A percentile compares a stretch with the other conserved stretches of the same genome.
These are phyloP conservation scores for Sussaba pulchella DNA, from an alignment of 2,888 invertebrate genomes.

Conservation along the genomic window DNA sequence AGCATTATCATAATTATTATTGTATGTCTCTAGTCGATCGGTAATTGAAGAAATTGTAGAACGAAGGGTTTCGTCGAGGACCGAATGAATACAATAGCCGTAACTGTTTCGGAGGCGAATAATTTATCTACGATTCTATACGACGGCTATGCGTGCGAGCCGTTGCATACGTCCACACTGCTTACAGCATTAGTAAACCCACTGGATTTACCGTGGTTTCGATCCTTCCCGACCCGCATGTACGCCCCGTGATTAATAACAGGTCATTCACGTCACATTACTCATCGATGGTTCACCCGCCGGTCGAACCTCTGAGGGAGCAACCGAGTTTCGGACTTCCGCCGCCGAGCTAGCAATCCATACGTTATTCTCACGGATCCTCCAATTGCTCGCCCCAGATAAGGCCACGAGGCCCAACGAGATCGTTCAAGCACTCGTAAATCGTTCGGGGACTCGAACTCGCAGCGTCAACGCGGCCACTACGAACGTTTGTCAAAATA, in stretches of 20 bases:
- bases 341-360: slow-evolving; percentile 67
- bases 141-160: slow-evolving; percentile 17
- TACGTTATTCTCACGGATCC: slow-evolving; percentile 75
- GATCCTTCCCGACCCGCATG: slow-evolving; percentile 49
- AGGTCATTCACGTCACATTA: slow-evolving; percentile 75
- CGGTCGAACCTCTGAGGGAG: slow-evolving; percentile 24
- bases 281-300: slow-evolving; percentile 71
- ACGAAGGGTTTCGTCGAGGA: background rate
- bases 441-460: slow-evolving; percentile 36
- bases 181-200: slow-evolving; percentile 6
- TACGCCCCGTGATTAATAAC: slow-evolving; percentile 76
- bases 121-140: background rate
- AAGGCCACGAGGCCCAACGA: slow-evolving; percentile 53
- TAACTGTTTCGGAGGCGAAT: slow-evolving; percentile 7
- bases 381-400: slow-evolving; percentile 73
- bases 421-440: slow-evolving; percentile 60
- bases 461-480: slow-evolving; percentile 12
- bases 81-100: slow-evolving; percentile 8
- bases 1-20: too few relatives aligned
- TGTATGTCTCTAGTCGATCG: too few relatives aligned
- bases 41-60: too few relatives aligned
- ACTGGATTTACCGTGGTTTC: slow-evolving; percentile 28
- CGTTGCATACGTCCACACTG: slow-evolving; percentile 10
- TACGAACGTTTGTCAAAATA: too few relatives aligned
- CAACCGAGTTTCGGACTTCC: slow-evolving; percentile 69